phyloP scores from a whole-genome alignment of 2,888 invertebrate species.

The Petrophora chlorosata region DNA sequence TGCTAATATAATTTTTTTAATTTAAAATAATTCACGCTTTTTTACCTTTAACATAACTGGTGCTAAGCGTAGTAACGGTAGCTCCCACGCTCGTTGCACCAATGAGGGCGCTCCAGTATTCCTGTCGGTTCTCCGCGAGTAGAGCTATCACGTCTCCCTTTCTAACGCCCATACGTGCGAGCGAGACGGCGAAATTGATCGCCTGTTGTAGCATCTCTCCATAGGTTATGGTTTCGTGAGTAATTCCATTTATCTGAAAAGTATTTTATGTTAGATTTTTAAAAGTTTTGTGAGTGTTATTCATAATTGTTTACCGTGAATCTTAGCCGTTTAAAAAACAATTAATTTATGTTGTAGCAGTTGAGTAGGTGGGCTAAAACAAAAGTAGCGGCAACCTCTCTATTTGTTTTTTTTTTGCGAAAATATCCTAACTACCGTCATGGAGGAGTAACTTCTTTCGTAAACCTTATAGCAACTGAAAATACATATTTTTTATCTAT shows the following conservation, averaged over 20 bases:
- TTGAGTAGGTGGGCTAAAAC: too few relatives aligned
- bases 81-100: conserved; percentile 59
- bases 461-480: too few relatives aligned
- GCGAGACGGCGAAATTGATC: conserved; percentile 66
- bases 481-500: too few relatives aligned
- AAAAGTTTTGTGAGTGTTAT: too few relatives aligned
- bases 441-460: too few relatives aligned
- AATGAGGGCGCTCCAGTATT: conserved; percentile 57
- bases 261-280: too few relatives aligned
- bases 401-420: too few relatives aligned
- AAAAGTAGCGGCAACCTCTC: too few relatives aligned
- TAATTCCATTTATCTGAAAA: conserved; percentile 64
- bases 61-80: conserved; percentile 43
- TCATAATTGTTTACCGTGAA: too few relatives aligned
- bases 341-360: too few relatives aligned
- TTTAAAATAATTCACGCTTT: not conserved
- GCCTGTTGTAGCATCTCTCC: conserved; percentile 56
- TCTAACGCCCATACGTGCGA: conserved; percentile 58
- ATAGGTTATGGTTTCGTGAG: conserved; percentile 52
- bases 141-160: conserved; percentile 66
- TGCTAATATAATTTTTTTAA: not conserved
- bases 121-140: conserved; percentile 62
- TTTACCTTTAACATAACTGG: conserved; percentile 2
- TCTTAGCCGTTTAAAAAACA: too few relatives aligned
- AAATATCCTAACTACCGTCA: too few relatives aligned